Percentiles rank a stretch among this genome's conserved stretches.
Evolutionary conservation across 2,888 invertebrate species (phyloP).

Genomic region (Dolichomitus sp.): DNA sequence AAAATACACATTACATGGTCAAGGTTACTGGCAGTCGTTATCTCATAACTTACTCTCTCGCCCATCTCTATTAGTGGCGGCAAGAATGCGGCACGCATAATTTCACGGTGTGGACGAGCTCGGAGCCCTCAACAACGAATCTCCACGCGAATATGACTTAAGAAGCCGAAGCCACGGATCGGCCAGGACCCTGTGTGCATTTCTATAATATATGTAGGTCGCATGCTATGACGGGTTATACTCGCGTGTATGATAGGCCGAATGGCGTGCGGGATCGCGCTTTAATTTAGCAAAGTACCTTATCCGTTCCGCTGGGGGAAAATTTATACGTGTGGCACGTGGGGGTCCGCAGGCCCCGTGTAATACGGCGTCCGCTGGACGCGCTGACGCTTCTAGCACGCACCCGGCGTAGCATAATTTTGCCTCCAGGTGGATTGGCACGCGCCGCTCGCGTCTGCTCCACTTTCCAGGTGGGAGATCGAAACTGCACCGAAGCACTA

Average conservation of each 20-base stretch:
- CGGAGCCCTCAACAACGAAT: conserved; percentile 14
- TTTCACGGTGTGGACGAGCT: conserved; percentile 26
- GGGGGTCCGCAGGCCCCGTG: conserved; percentile 45
- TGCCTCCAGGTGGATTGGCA: conserved; percentile 68
- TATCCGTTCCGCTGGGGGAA: conserved; percentile 74
- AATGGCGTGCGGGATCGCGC: conserved; percentile 77
- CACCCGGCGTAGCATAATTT: conserved; percentile 61
- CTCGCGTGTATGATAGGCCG: conserved; percentile 64
- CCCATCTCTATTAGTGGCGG: conserved; percentile 5
- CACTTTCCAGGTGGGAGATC: conserved; percentile 54
- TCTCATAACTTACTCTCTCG: not conserved
- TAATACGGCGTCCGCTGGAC: conserved; percentile 9
- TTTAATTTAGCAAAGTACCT: conserved; percentile 81
- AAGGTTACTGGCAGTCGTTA: conserved; percentile 34
- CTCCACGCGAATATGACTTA: conserved; percentile 17
- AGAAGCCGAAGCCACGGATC: not conserved
- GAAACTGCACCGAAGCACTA: not conserved
- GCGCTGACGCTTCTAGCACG: conserved; percentile 60
- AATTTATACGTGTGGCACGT: conserved; percentile 41
- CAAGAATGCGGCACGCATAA: conserved; percentile 27
- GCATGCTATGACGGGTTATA: conserved; percentile 33
- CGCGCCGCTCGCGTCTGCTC: conserved; percentile 68
- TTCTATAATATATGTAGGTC: not conserved
- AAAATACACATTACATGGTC: conserved; percentile 19
- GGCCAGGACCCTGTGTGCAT: not conserved